A percentile compares a stretch with the other conserved stretches of the same genome.
Conservation (phyloP, 2,797 vertebrate species). For the Gambusia yucatana region DNA sequence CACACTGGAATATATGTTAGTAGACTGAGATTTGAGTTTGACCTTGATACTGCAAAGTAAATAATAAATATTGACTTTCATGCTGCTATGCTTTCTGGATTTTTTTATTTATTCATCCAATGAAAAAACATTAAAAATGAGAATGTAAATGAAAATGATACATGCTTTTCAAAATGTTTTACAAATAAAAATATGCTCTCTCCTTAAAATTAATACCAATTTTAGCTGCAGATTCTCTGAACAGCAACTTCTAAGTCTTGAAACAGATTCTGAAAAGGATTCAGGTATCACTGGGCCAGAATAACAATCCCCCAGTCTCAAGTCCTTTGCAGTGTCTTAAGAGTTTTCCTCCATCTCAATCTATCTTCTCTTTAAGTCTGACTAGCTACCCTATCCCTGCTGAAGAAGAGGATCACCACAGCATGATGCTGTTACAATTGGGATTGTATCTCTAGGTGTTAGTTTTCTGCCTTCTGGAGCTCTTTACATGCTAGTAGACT, state of each 20-base stretch:
- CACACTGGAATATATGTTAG: constrained; percentile 20
- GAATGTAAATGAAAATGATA: no score
- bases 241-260: background rate
- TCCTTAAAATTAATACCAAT: background rate
- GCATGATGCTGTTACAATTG: background rate
- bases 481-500: background rate
- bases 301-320: background rate
- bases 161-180: background rate
- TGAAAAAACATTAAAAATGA: background rate
- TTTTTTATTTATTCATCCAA: background rate
- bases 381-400: background rate
- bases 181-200: background rate
- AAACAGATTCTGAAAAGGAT: background rate
- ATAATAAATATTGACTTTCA: background rate
- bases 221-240: background rate
- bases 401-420: background rate
- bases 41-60: background rate
- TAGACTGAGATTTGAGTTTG: constrained; percentile 4
- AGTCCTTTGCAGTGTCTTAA: background rate
- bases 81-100: background rate
- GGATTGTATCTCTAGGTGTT: background rate
- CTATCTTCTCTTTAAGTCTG: background rate
- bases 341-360: background rate
- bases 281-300: background rate
- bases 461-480: background rate